A percentile compares a stretch with the other conserved stretches of the same genome.
Conservation (phyloP, 2,113 vertebrate species). For the Artemisiospiza belli region DNA sequence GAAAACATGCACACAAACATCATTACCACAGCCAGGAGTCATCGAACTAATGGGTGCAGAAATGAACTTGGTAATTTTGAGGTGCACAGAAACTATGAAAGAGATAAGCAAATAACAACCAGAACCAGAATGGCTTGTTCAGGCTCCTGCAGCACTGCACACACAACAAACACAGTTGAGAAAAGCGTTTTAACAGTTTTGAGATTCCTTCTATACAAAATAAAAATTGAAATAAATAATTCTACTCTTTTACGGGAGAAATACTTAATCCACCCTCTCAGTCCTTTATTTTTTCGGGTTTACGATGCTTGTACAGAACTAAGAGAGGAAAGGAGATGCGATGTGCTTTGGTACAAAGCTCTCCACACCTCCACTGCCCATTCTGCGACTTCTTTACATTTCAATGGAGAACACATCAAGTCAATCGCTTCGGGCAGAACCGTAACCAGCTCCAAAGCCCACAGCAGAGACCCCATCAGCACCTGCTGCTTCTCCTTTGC, state of each 20-base stretch:
- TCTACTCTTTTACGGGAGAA: background rate
- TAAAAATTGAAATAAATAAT: background rate
- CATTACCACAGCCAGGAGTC: background rate
- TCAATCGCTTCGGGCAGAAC: slow-evolving; percentile 10
- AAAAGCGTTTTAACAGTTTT: background rate
- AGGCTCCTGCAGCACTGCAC: background rate
- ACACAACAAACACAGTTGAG: background rate
- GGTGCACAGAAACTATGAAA: background rate
- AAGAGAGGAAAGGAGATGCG: accelerated
- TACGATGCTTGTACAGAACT: background rate
- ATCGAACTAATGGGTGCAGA: background rate
- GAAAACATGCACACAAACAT: background rate
- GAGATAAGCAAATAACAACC: slow-evolving; percentile 36
- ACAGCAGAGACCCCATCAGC: background rate
- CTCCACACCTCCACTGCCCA: background rate
- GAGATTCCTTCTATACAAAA: background rate
- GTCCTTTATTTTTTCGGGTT: background rate
- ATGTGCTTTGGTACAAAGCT: background rate
- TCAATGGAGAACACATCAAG: background rate
- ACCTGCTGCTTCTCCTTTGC: background rate
- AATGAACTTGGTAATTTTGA: background rate
- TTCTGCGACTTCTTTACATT: background rate
- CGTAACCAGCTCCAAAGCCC: background rate
- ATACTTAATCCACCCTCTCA: background rate
- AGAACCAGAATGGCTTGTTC: slow-evolving; percentile 40